These are phyloP conservation scores for Crossocerus cetratus DNA, from an alignment of 2,888 invertebrate species.

Conservation along the genomic window DNA sequence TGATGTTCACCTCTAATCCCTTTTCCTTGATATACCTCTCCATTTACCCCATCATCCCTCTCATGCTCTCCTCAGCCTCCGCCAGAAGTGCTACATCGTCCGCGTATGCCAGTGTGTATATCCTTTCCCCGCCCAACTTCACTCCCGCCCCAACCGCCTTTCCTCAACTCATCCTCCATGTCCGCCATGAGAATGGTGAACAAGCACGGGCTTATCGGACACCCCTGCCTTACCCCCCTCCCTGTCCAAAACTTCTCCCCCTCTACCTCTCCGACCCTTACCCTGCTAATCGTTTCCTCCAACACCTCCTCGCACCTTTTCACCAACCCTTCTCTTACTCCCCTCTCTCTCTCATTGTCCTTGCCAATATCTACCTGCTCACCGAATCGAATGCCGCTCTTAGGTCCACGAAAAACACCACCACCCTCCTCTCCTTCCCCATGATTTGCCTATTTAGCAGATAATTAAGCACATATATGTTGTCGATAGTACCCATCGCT, in stretches of 20 bases:
- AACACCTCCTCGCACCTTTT: background rate
- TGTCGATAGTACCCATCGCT: background rate
- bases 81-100: too few species aligned
- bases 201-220: too few species aligned
- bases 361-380: too few species aligned
- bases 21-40: too few species aligned
- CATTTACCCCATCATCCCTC: too few species aligned
- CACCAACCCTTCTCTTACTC: background rate
- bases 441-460: background rate
- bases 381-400: background rate
- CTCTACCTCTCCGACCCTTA: background rate
- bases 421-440: background rate
- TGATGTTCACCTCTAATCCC: too few species aligned
- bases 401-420: background rate
- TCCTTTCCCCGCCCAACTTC: too few species aligned
- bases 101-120: too few species aligned
- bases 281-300: too few species aligned
- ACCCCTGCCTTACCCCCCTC: too few species aligned
- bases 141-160: background rate
- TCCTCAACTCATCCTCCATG: background rate
- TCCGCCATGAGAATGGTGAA: background rate
- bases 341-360: background rate
- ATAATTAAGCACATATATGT: background rate
- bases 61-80: too few species aligned
- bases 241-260: too few species aligned